Base-by-base conservation (phyloP, 2,113 vertebrate species). In the Leptosomus discolor region DNA sequence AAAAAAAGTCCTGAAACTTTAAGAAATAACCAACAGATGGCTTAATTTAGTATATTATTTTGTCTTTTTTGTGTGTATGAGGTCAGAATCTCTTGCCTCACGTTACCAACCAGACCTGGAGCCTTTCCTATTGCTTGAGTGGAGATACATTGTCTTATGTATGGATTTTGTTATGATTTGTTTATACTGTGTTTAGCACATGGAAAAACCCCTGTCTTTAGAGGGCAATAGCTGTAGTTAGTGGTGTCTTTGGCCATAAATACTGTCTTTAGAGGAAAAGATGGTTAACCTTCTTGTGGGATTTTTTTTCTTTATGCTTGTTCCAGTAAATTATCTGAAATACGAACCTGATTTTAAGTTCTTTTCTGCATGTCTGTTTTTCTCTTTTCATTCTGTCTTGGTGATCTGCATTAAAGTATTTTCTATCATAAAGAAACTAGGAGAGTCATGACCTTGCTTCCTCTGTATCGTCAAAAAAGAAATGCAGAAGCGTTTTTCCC, bases 231-330 rank as follows among this genome's bases (percentile, higher is more conserved):
- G 54, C 78, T 90, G 57, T 88, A 92, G 41, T 94, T 96, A 90
- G 94, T 92, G 94, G 91, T 95, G 65, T 88, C 77, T 94, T 94
- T 95, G 94, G 69, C 70, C 61, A n/a, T 78, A 78, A 94, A 82
- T 64, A 34, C 92, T 81, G 50, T 87, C 48, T 75, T 91, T 91
- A 94, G 86, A 94, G 87, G 95, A 88, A 86, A 80, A 78, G 60
- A 48, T 92, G 93, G 85, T 96, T 95, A 95, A 90, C 90, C 53
- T 67, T 77, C 76, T 82, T 93, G 90, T 94, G 95, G 92, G 61
- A 50, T 73, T 58, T 77, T 76, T 71, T 90, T 77, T 32, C 45
- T 71, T 79, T 67, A 36, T 53, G 43, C 32, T 89, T 84, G 20
- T n/a, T 77, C 16, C 53, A 90, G 46, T 54, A 63, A 84, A 76